Conservation (phyloP, 2,113 vertebrate species). For the Corythornis vintsioides region DNA sequence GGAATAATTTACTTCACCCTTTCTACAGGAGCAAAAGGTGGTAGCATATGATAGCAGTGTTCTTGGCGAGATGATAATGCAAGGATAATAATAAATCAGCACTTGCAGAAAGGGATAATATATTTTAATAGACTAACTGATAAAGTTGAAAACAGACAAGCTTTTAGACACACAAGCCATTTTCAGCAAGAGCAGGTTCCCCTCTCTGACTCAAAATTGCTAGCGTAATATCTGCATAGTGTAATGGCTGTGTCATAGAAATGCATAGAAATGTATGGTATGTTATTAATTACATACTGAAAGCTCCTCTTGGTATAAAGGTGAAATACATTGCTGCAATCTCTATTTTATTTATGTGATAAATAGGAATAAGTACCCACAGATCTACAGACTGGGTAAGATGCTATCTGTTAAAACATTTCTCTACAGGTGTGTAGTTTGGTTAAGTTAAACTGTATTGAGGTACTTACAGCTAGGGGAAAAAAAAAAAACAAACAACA, state of each 20-base stretch:
- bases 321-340: background rate
- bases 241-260: background rate
- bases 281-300: background rate
- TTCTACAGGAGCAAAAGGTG: slow-evolving; percentile 19
- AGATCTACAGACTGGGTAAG: background rate
- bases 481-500: background rate
- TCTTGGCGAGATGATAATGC: background rate
- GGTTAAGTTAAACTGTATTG: background rate
- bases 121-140: slow-evolving; percentile 27
- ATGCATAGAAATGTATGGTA: background rate
- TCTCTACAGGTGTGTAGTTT: background rate
- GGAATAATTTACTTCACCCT: slow-evolving; percentile 12
- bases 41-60: background rate
- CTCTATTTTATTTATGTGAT: background rate
- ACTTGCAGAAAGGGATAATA: slow-evolving; percentile 9
- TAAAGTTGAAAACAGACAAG: background rate
- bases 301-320: background rate
- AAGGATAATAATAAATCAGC: slow-evolving; percentile 10
- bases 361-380: background rate
- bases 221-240: background rate
- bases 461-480: background rate
- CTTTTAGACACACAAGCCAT: background rate
- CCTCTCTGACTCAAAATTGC: slow-evolving; percentile 1
- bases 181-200: slow-evolving; percentile 1
- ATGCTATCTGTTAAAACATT: background rate